These are phyloP conservation scores for Drosophila virilis DNA, from an alignment of 1,140 invertebrate species.

Conservation along the genomic window DNA sequence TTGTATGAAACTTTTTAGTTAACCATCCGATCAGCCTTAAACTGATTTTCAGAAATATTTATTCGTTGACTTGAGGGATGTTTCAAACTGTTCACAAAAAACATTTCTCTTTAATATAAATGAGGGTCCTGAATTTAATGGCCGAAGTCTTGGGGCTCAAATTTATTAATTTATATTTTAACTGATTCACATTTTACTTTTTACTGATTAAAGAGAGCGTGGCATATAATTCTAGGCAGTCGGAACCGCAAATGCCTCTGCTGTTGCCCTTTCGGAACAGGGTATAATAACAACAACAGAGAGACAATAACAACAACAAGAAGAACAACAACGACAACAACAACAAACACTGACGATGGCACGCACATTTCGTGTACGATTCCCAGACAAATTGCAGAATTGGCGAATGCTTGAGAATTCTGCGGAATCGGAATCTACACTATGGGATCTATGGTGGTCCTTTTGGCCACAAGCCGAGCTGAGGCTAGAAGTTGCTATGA, in stretches of 20 bases:
- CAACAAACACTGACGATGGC: constrained; percentile 51
- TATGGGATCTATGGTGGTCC: constrained; percentile 61
- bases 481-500: not conserved
- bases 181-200: too few species aligned
- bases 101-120: too few species aligned
- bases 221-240: too few species aligned
- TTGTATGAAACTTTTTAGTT: too few species aligned
- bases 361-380: constrained; percentile 79
- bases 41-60: too few species aligned
- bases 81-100: too few species aligned
- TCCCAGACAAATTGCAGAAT: constrained; percentile 79
- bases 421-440: constrained; percentile 65
- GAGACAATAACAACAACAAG: constrained; percentile 24
- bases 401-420: constrained; percentile 76
- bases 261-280: not conserved
- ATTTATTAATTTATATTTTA: too few species aligned
- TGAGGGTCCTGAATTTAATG: too few species aligned
- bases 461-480: constrained; percentile 13
- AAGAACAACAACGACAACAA: constrained; percentile 14
- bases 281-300: constrained; percentile 28
- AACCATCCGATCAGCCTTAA: too few species aligned
- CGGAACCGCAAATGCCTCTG: not conserved
- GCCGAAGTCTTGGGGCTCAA: too few species aligned
- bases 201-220: too few species aligned
- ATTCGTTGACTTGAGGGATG: too few species aligned